These are phyloP conservation scores for Aspidapion aeneum DNA, from an alignment of 2,888 invertebrate genomes.

Conservation along the genomic window DNA sequence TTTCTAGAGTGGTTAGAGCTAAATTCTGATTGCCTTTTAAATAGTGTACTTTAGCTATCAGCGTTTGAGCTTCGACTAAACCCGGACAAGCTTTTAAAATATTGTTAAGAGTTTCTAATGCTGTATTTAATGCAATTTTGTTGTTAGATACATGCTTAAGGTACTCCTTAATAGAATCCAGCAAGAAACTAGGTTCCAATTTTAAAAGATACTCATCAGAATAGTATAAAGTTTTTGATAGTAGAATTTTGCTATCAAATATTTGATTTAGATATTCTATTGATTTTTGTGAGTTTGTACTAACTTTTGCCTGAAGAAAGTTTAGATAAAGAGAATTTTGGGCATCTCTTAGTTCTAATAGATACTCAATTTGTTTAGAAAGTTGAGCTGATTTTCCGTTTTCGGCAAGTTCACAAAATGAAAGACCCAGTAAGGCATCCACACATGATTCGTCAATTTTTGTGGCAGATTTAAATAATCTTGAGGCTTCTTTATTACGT, in stretches of 20 bases:
- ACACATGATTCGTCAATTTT: slow-evolving; percentile 83
- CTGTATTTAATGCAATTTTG: slow-evolving; percentile 15
- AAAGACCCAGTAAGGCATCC: slow-evolving; percentile 74
- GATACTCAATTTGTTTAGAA: slow-evolving; percentile 80
- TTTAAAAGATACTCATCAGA: slow-evolving; percentile 70
- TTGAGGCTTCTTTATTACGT: slow-evolving; percentile 68
- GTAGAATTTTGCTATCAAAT: slow-evolving; percentile 53
- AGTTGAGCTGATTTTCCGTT: slow-evolving; percentile 70
- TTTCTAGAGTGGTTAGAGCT: slow-evolving; percentile 68
- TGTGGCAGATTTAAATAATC: slow-evolving; percentile 57
- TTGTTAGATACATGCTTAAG: slow-evolving; percentile 64
- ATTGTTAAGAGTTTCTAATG: slow-evolving; percentile 56
- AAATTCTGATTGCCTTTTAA: slow-evolving; percentile 71
- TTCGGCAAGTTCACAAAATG: slow-evolving; percentile 76
- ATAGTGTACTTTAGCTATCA: slow-evolving; percentile 77
- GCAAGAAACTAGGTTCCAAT: slow-evolving; percentile 82
- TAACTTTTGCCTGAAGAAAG: slow-evolving; percentile 65
- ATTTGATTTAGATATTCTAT: slow-evolving; percentile 61
- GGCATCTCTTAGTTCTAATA: slow-evolving; percentile 75
- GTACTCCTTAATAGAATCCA: slow-evolving; percentile 74
- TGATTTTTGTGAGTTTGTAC: slow-evolving; percentile 54
- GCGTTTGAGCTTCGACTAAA: slow-evolving; percentile 61
- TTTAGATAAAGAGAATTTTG: slow-evolving; percentile 62
- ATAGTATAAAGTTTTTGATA: slow-evolving; percentile 58
- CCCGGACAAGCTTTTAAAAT: slow-evolving; percentile 82